Conservation (phyloP, 2,113 vertebrate genomes). For the Rhinogobius similis region DNA sequence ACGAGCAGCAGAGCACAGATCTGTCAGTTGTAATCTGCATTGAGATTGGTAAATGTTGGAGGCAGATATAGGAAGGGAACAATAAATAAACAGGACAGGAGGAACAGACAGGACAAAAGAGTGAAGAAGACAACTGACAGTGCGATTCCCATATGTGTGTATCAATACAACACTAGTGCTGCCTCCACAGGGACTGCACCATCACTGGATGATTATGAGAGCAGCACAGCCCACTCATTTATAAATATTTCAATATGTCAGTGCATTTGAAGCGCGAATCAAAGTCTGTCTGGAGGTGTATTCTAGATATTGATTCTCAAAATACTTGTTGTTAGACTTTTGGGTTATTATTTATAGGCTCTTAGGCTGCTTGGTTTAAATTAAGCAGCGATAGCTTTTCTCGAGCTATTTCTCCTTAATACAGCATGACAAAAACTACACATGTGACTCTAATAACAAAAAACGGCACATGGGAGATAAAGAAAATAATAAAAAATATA, state of each 20-base stretch:
- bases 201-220: background rate
- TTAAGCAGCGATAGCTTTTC: background rate
- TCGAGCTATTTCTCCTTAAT: background rate
- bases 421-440: background rate
- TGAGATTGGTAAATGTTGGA: constrained; percentile 28
- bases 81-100: constrained; percentile 38
- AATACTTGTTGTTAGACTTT: background rate
- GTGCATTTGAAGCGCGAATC: constrained; percentile 4
- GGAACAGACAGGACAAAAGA: constrained; percentile 21
- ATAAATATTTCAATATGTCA: constrained; percentile 11
- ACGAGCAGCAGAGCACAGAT: constrained; percentile 18
- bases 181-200: constrained; percentile 6
- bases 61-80: constrained; percentile 20
- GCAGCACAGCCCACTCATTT: background rate
- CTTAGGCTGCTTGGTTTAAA: background rate
- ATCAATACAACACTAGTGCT: constrained; percentile 26
- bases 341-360: background rate
- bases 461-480: background rate
- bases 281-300: constrained; percentile 6
- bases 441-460: background rate
- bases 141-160: constrained; percentile 28
- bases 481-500: too few relatives aligned
- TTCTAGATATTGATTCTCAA: background rate
- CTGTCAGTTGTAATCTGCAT: constrained; percentile 52
- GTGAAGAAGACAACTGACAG: constrained; percentile 33